A percentile compares a stretch with the other conserved stretches of the same genome.
Conservation (phyloP, 2,113 vertebrate species). For the Cryptotis parvus region DNA sequence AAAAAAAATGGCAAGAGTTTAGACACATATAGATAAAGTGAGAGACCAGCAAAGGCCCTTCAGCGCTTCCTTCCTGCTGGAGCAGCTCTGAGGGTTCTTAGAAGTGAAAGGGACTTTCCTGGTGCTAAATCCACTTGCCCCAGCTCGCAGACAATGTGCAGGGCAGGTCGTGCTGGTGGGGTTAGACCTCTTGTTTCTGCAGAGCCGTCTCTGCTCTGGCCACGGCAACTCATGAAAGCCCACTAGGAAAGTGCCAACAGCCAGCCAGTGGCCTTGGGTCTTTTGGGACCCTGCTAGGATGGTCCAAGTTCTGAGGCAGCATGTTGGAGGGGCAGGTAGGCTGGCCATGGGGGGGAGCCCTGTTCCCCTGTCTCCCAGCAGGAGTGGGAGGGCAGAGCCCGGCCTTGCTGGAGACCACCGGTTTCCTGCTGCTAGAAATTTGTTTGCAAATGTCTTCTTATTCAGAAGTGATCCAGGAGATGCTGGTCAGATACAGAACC, state of each 20-base stretch:
- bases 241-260: background rate
- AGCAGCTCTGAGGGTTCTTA: background rate
- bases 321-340: background rate
- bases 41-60: background rate
- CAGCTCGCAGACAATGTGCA: background rate
- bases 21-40: background rate
- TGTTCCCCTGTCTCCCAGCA: conserved; percentile 83
- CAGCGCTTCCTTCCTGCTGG: background rate
- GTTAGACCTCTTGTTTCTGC: background rate
- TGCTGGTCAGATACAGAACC: conserved; percentile 76
- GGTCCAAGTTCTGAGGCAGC: background rate
- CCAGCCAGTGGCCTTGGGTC: fast-evolving
- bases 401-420: conserved; percentile 85
- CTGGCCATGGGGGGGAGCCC: background rate
- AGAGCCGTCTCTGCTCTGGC: background rate
- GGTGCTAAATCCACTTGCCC: conserved; percentile 26
- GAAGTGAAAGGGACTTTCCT: background rate
- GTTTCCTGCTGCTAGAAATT: conserved; percentile 88
- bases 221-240: conserved; percentile 20
- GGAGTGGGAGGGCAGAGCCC: conserved; percentile 79
- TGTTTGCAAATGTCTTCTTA: conserved; percentile 87
- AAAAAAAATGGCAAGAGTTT: conserved; percentile 1
- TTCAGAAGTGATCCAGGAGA: conserved; percentile 81
- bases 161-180: conserved; percentile 40
- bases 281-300: too few relatives aligned